Evolutionary conservation across 2,113 vertebrate species (phyloP).

Genomic region (Jaculus jaculus): DNA sequence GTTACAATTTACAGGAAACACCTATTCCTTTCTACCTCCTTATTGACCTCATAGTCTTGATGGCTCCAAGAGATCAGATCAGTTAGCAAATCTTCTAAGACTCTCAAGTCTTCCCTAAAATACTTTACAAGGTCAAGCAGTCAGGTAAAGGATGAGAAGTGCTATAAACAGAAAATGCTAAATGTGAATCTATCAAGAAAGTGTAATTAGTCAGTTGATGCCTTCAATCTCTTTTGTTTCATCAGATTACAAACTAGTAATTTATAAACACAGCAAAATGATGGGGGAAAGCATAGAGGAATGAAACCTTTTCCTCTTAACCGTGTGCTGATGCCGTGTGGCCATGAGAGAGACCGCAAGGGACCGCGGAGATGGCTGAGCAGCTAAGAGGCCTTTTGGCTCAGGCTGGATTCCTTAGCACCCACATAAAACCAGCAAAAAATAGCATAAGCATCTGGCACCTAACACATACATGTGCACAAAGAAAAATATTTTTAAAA

Average conservation of each 20-base stretch:
- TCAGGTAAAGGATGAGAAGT: constrained; percentile 17
- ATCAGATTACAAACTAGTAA: constrained; percentile 18
- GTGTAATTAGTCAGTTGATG: background rate
- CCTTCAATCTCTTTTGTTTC: background rate
- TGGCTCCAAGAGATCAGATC: background rate
- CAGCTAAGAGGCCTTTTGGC: too few relatives aligned
- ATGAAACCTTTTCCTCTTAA: background rate
- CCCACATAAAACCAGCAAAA: too few relatives aligned
- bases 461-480: too few relatives aligned
- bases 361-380: too few relatives aligned
- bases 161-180: background rate
- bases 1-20: background rate
- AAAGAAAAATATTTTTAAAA: background rate
- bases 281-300: background rate
- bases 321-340: background rate
- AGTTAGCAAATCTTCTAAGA: background rate
- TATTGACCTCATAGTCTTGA: background rate
- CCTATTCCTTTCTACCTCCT: background rate
- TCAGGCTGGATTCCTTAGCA: too few relatives aligned
- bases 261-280: constrained; percentile 1
- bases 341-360: too few relatives aligned
- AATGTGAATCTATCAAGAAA: background rate
- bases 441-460: too few relatives aligned
- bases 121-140: constrained; percentile 1
- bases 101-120: constrained; percentile 33